Evolutionary conservation across 2,888 invertebrate genomes (phyloP), one percentile per base, ranked within the genome.

Genomic region (Rugalucina vietnamica): DNA sequence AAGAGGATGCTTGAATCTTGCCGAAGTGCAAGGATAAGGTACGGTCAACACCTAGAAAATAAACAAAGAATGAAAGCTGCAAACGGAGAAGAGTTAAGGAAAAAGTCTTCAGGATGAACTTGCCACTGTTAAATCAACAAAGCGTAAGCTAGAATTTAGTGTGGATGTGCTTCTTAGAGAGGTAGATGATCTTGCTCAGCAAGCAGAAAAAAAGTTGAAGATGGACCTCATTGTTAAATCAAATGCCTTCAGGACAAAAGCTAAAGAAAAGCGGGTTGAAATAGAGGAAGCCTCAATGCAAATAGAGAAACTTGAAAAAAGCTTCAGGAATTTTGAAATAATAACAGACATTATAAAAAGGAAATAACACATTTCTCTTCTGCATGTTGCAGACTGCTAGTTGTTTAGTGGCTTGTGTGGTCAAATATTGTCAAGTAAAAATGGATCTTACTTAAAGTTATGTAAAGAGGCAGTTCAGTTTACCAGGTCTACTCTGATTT

Each of bases 141-240:
- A 80, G 69, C 21, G 69, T 34, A 80, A 81, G 70, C 71, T 81
- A 8, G 75, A 80, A 50, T 49, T 32, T 1, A 76, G 60, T 81
- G 81, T 37, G 29, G 72, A 72, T 34, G 50, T 24, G 18, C 54
- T 81, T n/a, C 12, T 72, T 34, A 81, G 57, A 60, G 76, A 76
- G 39, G 76, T 72, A 69, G 71, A 81, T 76, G 50, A 76, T 39
- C 76, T 81, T 8, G 71, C 81, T n/a, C 71, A 71, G 49, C 39
- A 81, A 34, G 81, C 76, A 36, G 81, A 81, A 29, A 81, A 81
- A 70, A 81, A 72, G 39, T n/a, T 60, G 34, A 76, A 81, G 60
- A 69, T 57, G 49, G 65, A 74, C 36, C 57, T 72, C 54, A 12
- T 72, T 24, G 24, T 14, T 27, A 76, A 76, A 32, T 76, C 54